Conservation (phyloP, 2,797 vertebrate species). For the Columba guinea region DNA sequence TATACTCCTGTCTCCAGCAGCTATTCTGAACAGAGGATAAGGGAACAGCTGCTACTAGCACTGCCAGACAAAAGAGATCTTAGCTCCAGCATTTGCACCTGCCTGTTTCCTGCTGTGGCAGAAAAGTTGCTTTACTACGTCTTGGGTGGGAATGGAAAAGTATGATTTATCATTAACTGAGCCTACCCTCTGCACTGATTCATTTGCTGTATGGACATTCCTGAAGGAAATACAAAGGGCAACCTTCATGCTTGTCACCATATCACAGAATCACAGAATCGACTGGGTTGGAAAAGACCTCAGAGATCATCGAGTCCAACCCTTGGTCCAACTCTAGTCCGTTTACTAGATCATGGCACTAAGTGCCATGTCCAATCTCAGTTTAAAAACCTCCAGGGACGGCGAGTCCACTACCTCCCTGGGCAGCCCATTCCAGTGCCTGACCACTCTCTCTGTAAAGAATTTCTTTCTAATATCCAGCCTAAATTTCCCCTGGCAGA, state of each 20-base stretch:
- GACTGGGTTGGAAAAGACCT: too few species aligned
- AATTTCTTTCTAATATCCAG: too few species aligned
- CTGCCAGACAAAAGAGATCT: neutral
- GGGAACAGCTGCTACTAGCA: neutral
- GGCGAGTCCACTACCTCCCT: too few species aligned
- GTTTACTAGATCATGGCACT: too few species aligned
- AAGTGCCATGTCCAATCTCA: too few species aligned
- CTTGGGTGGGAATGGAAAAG: neutral
- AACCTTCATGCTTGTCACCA: neutral
- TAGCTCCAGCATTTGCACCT: accelerated
- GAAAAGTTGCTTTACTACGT: neutral
- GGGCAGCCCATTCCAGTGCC: too few species aligned
- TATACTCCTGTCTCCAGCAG: neutral
- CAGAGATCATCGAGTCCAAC: too few species aligned
- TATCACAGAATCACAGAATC: too few species aligned
- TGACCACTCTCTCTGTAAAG: too few species aligned
- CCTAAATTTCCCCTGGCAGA: too few species aligned
- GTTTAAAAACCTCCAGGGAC: too few species aligned
- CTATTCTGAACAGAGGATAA: neutral
- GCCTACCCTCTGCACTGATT: neutral
- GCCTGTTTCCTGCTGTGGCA: neutral
- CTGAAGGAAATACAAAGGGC: neutral
- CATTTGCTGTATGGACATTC: neutral
- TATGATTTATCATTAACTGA: neutral
- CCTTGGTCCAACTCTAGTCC: too few species aligned